Conservation (phyloP, 1,140 invertebrate genomes). For the Drosophila varians region DNA sequence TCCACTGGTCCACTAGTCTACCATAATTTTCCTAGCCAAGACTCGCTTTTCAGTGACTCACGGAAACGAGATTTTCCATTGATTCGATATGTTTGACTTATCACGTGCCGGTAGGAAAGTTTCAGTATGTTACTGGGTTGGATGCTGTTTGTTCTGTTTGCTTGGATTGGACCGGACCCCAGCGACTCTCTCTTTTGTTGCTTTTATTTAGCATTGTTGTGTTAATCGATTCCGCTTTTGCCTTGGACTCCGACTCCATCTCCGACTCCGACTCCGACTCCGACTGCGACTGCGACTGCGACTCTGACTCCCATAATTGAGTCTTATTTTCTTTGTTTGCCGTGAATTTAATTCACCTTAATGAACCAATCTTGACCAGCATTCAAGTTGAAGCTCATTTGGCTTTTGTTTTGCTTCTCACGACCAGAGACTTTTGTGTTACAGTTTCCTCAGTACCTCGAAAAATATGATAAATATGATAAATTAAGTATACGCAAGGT, state of each 20-base stretch:
- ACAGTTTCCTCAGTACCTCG: slow-evolving; percentile 37
- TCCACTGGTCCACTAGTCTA: neutral
- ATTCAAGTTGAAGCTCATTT: slow-evolving; percentile 8
- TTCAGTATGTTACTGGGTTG: slow-evolving; percentile 54
- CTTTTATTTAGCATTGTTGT: slow-evolving; percentile 68
- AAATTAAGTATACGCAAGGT: slow-evolving; percentile 64
- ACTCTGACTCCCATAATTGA: slow-evolving; percentile 39
- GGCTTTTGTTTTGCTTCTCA: slow-evolving; percentile 46
- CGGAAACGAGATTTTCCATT: slow-evolving; percentile 23
- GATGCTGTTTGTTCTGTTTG: slow-evolving; percentile 2
- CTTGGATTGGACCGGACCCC: too few relatives aligned
- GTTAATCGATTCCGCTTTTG: slow-evolving; percentile 56
- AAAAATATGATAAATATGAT: slow-evolving; percentile 31
- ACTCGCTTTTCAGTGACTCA: slow-evolving; percentile 44
- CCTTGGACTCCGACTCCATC: slow-evolving; percentile 37
- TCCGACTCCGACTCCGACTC: neutral
- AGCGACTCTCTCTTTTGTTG: slow-evolving; percentile 42
- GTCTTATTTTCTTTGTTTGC: slow-evolving; percentile 51
- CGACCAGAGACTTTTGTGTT: slow-evolving; percentile 34
- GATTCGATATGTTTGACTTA: slow-evolving; percentile 20
- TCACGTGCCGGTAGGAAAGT: slow-evolving; percentile 48
- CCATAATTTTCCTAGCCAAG: slow-evolving; percentile 27
- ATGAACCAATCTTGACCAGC: slow-evolving; percentile 56
- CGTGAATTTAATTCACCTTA: slow-evolving; percentile 53
- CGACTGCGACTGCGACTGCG: slow-evolving; percentile 25